Evolutionary conservation across 2,888 invertebrate genomes (phyloP), one percentile per base, ranked within the genome.

Genomic region (Platypus cylindrus): DNA sequence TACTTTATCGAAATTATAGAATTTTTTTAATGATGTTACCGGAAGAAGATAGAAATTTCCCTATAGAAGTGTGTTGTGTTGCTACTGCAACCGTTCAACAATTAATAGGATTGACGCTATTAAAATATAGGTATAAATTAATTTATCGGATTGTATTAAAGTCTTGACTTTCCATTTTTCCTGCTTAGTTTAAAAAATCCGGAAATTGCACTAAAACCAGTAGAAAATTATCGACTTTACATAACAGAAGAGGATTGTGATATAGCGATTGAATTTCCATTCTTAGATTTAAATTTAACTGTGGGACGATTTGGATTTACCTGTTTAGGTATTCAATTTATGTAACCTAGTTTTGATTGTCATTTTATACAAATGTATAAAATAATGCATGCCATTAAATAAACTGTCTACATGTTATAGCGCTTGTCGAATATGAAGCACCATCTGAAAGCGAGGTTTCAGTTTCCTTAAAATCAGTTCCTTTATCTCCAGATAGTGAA

Each of bases 191-290:
- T 40, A 7, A 37, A 18, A 30, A 30, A 39, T 35, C 20, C 44
- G 3, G 73, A 76, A 40, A 64, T 73, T 48, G 58, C 63, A 13
- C 65, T 78, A 30, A 72, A 75, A 48, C 71, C 75, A 22, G 70
- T 77, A 12, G 66, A 70, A 34, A 73, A 78, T 52, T 94, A 90
- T 58, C 86, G 87, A 26, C 70, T 95, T 35, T 89, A 85, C 56
- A 89, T 95, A 59, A 91, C 89, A 16, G 95, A 95, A 63, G 94
- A 95, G 53, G 91, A 93, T 56, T 95, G 94, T 2, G 93, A 93
- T 64, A 83, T 90, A 2, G 91, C 91, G 60, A 73, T 75, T 63
- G 94, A 91, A 50, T 93, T 97, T 57, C 93, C 94, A 1, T 82
- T 84, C 48, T 66, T 97, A 8, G 91, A 93, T 56, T 71, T 80